phyloP scores from a whole-genome alignment of 2,888 invertebrate species.

The Limnephilus rhombicus region DNA sequence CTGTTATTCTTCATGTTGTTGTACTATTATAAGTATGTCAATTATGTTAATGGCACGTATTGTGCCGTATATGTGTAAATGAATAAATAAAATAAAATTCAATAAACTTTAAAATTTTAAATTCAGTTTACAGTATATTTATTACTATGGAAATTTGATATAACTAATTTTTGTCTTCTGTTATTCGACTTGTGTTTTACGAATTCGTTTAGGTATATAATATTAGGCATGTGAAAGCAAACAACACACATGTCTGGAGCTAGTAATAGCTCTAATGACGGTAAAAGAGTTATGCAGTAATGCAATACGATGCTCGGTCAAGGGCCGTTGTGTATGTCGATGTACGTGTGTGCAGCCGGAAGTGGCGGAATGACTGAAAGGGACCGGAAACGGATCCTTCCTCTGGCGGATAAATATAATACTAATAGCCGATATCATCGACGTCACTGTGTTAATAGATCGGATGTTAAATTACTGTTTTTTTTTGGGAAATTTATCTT shows the following conservation, averaged over 20 bases:
- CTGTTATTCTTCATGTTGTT: too few species aligned
- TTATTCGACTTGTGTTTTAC: neutral
- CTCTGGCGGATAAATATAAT: slow-evolving; percentile 1
- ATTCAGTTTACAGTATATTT: too few species aligned
- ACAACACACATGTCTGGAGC: neutral
- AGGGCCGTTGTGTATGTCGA: neutral
- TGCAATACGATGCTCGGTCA: neutral
- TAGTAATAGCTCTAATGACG: too few species aligned
- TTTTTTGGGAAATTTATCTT: too few species aligned
- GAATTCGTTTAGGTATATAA: neutral
- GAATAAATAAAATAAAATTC: too few species aligned
- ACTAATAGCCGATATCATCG: neutral
- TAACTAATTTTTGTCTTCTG: too few species aligned
- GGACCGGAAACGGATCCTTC: neutral
- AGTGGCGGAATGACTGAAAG: neutral
- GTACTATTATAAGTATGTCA: too few species aligned
- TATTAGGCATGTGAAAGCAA: neutral
- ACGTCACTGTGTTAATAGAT: neutral
- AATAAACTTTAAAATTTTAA: too few species aligned
- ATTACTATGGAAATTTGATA: too few species aligned
- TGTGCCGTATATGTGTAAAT: too few species aligned
- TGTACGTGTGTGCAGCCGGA: neutral
- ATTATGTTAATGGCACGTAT: too few species aligned
- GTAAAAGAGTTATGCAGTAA: neutral
- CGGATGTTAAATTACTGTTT: too few species aligned